A percentile compares a stretch with the other conserved stretches of the same genome.
Conservation (phyloP, 2,113 vertebrate species). For the Dascyllus trimaculatus region DNA sequence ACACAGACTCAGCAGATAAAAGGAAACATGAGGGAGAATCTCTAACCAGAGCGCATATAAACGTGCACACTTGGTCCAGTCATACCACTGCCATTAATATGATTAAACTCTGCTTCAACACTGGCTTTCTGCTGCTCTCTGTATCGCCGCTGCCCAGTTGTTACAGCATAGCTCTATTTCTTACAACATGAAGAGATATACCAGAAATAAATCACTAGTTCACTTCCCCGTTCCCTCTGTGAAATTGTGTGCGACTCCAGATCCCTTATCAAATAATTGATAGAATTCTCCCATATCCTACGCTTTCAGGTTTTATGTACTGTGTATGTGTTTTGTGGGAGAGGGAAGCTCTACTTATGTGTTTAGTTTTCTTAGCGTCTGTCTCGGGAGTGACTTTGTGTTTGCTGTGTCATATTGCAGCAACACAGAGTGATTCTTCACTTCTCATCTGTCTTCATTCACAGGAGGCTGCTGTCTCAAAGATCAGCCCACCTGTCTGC, state of each 20-base stretch:
- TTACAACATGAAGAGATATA: slow-evolving; percentile 46
- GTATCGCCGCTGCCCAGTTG: slow-evolving; percentile 26
- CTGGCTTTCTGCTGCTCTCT: slow-evolving; percentile 12
- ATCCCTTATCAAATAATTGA: slow-evolving; percentile 76
- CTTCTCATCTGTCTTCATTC: slow-evolving; percentile 65
- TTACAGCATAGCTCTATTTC: slow-evolving; percentile 39
- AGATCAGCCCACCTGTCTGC: slow-evolving; percentile 44
- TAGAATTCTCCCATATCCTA: slow-evolving; percentile 36
- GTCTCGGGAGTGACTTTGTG: slow-evolving; percentile 41
- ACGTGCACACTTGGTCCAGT: neutral
- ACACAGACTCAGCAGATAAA: neutral
- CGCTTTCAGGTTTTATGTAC: slow-evolving; percentile 49
- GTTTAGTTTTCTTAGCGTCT: slow-evolving; percentile 31
- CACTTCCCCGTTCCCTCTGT: slow-evolving; percentile 41
- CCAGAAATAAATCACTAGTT: slow-evolving; percentile 68
- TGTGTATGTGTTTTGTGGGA: slow-evolving; percentile 34
- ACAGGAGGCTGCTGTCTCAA: slow-evolving; percentile 22
- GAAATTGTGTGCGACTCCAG: slow-evolving; percentile 57
- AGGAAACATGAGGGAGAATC: neutral
- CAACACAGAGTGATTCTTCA: slow-evolving; percentile 31
- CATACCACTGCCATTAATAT: slow-evolving; percentile 41
- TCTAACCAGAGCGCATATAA: slow-evolving; percentile 1
- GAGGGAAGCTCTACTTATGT: slow-evolving; percentile 11
- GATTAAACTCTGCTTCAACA: slow-evolving; percentile 38
- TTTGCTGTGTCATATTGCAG: slow-evolving; percentile 43